Evolutionary conservation across 1,140 invertebrate genomes (phyloP), one percentile per base, ranked within the genome.

Genomic region (Drosophila serrata): DNA sequence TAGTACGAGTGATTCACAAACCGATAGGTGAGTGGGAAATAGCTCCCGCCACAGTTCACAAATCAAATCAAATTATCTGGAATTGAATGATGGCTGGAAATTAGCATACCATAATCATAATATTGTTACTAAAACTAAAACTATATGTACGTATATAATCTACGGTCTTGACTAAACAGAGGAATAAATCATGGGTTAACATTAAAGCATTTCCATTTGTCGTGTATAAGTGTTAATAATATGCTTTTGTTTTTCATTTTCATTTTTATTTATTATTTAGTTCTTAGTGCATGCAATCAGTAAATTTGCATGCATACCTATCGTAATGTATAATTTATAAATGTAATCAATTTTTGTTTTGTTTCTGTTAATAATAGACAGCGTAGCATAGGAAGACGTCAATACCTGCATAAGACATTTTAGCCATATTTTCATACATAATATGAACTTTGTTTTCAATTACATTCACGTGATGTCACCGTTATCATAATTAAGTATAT

Each of bases 361-460:
- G 90, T 91, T 85, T 92, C 80, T 91, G 85, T 92, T 92, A 92
- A 92, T 92, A 93, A 93, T 93, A 93, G 92, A 93, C 92, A 93
- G 92, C 92, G 92, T 93, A 93, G 92, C 92, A 93, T 93, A 93
- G 92, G 92, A 93, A 93, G 92, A 93, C 92, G 92, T 93, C 92
- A 93, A 93, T 92, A 93, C 92, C 92, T 93, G 92, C 92, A 93
- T 93, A 93, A 92, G 92, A 93, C 92, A 92, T 93, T 93, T 85
- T 92, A 92, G 91, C 92, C 85, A 90, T 91, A 87, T 87, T 79
- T 84, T 84, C 82, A 80, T 87, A 88, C 82, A 67, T 87, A 87
- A 87, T 87, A 87, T 87, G 84, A 84, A 87, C 84, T 87, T 87
- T 86, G 67, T 91, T 86, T 84, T 75, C 61, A 72, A 72, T 70